A percentile compares a stretch with the other conserved stretches of the same genome.
phyloP scores from a whole-genome alignment of 2,888 invertebrate genomes.

The Dinocampus coccinellae region DNA sequence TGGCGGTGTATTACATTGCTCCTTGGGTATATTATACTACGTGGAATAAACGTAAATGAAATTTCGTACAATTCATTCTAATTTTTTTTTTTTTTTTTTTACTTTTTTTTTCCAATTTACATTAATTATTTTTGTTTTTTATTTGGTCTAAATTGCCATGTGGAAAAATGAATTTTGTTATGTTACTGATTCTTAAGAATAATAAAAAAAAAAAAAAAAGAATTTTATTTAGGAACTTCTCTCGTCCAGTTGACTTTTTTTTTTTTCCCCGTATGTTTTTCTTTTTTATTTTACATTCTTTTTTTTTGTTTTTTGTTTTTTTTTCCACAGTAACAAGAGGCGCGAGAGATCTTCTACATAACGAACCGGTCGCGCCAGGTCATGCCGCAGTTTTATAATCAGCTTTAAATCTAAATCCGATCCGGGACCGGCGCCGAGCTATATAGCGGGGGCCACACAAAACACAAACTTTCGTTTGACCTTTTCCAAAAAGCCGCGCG shows the following conservation, averaged over 20 bases:
- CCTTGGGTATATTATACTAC: constrained; percentile 4
- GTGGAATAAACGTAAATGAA: not conserved
- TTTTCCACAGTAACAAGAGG: constrained; percentile 25
- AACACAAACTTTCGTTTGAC: constrained; percentile 51
- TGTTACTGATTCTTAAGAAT: no score
- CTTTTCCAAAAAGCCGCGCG: constrained; percentile 51
- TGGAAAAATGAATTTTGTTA: no score
- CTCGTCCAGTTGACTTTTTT: not conserved
- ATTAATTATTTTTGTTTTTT: not conserved
- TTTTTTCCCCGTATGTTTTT: not conserved
- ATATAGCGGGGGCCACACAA: constrained; percentile 6
- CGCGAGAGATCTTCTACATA: constrained; percentile 45
- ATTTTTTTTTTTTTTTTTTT: not conserved
- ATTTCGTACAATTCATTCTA: not conserved
- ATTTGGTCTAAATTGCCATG: no score
- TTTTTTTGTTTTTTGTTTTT: not conserved
- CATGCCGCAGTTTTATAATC: constrained; percentile 52
- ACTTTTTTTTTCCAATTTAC: not conserved
- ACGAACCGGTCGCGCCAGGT: constrained; percentile 57
- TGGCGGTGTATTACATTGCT: constrained; percentile 49
- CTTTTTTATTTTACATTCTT: not conserved
- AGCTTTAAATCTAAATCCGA: constrained; percentile 55
- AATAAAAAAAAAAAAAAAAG: no score
- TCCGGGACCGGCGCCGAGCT: constrained; percentile 37
- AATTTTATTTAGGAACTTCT: no score